Evolutionary conservation across 2,113 vertebrate genomes (phyloP), one percentile per base, ranked within the genome.

Genomic region (Lonchura striata): DNA sequence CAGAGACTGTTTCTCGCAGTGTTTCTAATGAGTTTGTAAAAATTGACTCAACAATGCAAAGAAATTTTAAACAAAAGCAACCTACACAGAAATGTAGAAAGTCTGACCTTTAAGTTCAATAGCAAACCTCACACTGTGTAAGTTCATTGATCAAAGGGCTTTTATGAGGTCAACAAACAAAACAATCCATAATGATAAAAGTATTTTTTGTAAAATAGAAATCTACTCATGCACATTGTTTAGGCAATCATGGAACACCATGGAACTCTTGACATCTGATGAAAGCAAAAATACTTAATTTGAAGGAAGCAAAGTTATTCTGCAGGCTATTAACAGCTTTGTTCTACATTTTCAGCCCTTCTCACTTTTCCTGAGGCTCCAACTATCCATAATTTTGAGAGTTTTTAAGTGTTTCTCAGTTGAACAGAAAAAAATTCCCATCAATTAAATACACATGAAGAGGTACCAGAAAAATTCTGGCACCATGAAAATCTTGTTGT

Each of bases 11-110:
- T 56, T 72, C 37, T 27, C 0, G 0, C n/a, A 35, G 16, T 49
- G 44, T 27, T 60, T 60, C 30, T 30, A 24, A 65, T 11, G 2
- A 39, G n/a, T 35, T 54, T 44, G 21, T 47, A 86, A 85, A 87
- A 68, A 70, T 6, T 0, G 1, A 25, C 18, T 70, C 2, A 4
- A 57, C 9, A 42, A 10, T 2, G 1, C 4, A 33, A 74, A 52
- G 15, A 59, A 3, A 61, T 30, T 81, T 68, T 37, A 72, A 39
- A 82, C 11, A 20, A 61, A 44, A 90, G 3, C 8, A 13, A 50
- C 8, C 30, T 19, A 54, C 25, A 33, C 2, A 54, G 9, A 68
- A 76, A 64, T 39, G 41, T 15, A 54, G 9, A 7, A 53, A 79
- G 39, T 41, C 10, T 33, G 30, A 80, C 57, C 27, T 82, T 61